Evolutionary conservation across 1,140 invertebrate genomes (phyloP).

Genomic region (Diabrotica virgifera): DNA sequence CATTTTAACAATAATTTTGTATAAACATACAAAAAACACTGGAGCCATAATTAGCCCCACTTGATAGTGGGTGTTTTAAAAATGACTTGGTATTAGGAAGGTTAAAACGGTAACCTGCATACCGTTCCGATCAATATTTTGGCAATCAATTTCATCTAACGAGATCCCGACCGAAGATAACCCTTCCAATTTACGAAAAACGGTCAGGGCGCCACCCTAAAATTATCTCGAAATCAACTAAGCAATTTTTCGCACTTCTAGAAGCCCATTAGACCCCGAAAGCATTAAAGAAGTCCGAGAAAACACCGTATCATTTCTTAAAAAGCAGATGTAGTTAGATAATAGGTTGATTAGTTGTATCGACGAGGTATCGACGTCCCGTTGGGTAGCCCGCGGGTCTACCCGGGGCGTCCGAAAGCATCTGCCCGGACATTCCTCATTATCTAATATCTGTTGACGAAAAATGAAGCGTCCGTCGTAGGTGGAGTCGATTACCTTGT

Average conservation of each 20-base stretch:
- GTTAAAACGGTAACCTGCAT: too few species aligned
- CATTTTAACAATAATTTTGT: too few species aligned
- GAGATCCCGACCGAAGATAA: not conserved
- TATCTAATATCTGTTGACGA: not conserved
- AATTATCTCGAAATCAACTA: not conserved
- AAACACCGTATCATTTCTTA: conserved; percentile 2
- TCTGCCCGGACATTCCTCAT: conserved; percentile 1
- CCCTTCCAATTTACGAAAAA: not conserved
- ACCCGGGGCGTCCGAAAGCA: not conserved
- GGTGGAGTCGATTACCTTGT: not conserved
- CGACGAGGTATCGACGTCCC: not conserved
- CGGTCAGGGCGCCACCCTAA: not conserved
- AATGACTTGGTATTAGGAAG: too few species aligned
- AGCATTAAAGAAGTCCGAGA: not conserved
- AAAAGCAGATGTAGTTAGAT: not conserved
- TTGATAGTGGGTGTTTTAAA: too few species aligned
- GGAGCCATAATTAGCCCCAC: too few species aligned
- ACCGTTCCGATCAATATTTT: not conserved
- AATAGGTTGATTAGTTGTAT: conserved; percentile 3
- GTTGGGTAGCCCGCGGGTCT: too few species aligned
- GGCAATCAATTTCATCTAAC: not conserved
- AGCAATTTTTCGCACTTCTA: conserved; percentile 1
- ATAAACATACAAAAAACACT: too few species aligned
- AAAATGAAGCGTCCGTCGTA: not conserved
- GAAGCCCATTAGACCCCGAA: not conserved